Evolutionary conservation across 2,797 vertebrate genomes (phyloP), one percentile per base, ranked within the genome.

Genomic region (Fistularia commersonii): DNA sequence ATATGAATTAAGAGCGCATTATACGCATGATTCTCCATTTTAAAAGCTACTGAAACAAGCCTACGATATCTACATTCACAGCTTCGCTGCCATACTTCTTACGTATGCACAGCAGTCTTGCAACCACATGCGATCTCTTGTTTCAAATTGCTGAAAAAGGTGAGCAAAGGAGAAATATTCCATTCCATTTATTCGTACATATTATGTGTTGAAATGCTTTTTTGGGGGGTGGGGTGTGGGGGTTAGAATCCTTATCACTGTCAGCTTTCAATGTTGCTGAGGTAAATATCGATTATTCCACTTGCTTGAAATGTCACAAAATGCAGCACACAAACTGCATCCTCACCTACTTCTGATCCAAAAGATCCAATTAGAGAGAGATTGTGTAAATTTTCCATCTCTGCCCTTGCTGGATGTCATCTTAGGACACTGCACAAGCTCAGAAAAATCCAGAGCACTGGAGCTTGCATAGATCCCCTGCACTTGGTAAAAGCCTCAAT

Each of bases 401-500:
- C 35, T 73, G 62, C 54, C 72, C 74, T 66, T 14, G n/a, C 47
- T 57, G 64, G 74, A 61, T 79, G 83, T 75, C 80, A 85, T 79
- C 70, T 86, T 80, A 84, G 77, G 77, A 78, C 69, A 77, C 66
- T 52, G 64, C 71, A 74, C 70, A 69, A 58, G 64, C 74, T 76
- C 66, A 65, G 69, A 81, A 76, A 43, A 82, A 82, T 72, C 76
- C 75, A 74, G 60, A 73, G 74, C 73, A 80, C 67, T 72, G 66
- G 73, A 77, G 83, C 84, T 80, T 77, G 74, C 76, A 70, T 65
- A 82, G 82, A 83, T 84, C 80, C 74, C 72, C 77, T 70, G 80
- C 84, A 82, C 81, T 85, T 83, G 80, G 80, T 85, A 88, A 88
- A 83, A 87, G 78, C 83, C 74, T 85, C 77, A 86, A 87, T 88